Evolutionary conservation across 2,888 invertebrate genomes (phyloP).

Genomic region (Dinocampus coccinellae): DNA sequence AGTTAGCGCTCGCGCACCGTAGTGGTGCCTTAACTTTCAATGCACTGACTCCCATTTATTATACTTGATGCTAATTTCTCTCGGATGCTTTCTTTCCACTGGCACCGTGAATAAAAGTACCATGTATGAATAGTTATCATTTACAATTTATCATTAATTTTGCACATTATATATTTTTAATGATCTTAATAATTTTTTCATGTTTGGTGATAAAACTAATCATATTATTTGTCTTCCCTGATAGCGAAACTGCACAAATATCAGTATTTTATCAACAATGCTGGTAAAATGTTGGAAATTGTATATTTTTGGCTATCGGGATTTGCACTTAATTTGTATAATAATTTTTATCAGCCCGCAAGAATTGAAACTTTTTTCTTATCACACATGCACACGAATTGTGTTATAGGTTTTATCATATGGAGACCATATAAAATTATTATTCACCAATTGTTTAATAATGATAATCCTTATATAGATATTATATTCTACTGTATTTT

Average conservation of each 20-base stretch:
- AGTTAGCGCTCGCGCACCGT: constrained; percentile 59
- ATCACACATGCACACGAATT: neutral
- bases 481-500: constrained; percentile 14
- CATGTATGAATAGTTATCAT: constrained; percentile 53
- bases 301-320: no score
- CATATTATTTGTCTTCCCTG: no score
- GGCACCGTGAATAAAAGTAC: constrained; percentile 61
- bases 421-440: neutral
- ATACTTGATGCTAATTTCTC: neutral
- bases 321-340: neutral
- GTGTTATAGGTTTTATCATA: neutral
- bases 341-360: neutral
- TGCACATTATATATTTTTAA: neutral
- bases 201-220: no score
- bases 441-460: neutral
- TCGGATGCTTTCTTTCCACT: constrained; percentile 32
- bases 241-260: no score
- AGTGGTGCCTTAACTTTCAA: constrained; percentile 18
- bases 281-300: no score
- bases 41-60: neutral
- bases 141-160: neutral
- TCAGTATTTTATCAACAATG: no score
- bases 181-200: neutral
- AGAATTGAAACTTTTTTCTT: neutral
- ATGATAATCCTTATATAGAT: constrained; percentile 23